phyloP scores from a whole-genome alignment of 2,113 vertebrate species.

The Acrocephalus arundinaceus region DNA sequence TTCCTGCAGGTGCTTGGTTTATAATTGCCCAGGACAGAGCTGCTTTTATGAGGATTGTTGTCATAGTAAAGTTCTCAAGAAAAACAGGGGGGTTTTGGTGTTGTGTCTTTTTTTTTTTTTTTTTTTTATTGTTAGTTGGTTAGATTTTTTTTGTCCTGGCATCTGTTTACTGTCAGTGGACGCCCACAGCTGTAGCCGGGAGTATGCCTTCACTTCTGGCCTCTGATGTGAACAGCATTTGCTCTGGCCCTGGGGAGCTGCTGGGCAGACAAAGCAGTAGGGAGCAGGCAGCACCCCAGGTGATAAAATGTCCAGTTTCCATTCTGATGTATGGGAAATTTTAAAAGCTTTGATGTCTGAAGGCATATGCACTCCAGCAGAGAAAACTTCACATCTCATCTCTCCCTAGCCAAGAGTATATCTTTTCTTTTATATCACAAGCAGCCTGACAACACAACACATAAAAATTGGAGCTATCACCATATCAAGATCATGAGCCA shows the following conservation, averaged over 20 bases:
- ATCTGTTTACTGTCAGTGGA: neutral
- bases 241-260: neutral
- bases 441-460: conserved; percentile 13
- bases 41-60: neutral
- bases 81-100: neutral
- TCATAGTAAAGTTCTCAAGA: neutral
- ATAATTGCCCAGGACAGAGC: neutral
- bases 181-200: neutral
- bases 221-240: conserved; percentile 28
- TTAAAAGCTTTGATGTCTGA: conserved; percentile 50
- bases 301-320: conserved; percentile 56
- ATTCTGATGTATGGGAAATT: conserved; percentile 31
- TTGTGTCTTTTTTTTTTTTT: neutral
- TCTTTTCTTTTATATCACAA: conserved; percentile 32
- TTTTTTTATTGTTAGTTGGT: neutral
- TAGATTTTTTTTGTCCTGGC: neutral
- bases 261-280: conserved; percentile 12
- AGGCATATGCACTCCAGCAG: conserved; percentile 59
- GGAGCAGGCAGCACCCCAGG: conserved; percentile 53
- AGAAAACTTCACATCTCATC: conserved; percentile 46
- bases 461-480: neutral
- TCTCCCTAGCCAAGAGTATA: conserved; percentile 8
- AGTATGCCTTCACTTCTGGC: neutral
- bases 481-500: neutral
- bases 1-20: neutral